These are phyloP conservation scores for Acromyrmex charruanus DNA, from an alignment of 1,140 invertebrate genomes.

Conservation along the genomic window DNA sequence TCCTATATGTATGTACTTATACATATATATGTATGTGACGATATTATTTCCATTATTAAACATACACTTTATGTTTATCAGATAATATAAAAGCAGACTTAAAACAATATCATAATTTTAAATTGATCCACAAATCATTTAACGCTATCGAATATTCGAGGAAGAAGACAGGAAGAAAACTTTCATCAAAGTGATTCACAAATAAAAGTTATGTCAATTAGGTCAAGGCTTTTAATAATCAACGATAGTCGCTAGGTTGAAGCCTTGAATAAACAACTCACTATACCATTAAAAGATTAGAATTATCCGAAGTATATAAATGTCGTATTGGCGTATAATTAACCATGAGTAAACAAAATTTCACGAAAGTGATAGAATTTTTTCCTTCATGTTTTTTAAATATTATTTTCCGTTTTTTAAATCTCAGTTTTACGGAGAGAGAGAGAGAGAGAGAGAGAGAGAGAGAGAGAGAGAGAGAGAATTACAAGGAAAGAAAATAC, in stretches of 20 bases:
- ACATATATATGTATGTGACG: no score
- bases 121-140: background rate
- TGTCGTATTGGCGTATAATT: background rate
- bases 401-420: no score
- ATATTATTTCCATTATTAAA: constrained; percentile 1
- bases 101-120: background rate
- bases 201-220: constrained; percentile 11
- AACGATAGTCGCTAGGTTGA: background rate
- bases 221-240: constrained; percentile 55
- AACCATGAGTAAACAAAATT: background rate
- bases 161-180: background rate
- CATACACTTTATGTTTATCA: background rate
- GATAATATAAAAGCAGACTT: background rate
- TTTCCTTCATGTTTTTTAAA: no score
- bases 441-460: no score
- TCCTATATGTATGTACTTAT: no score
- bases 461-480: no score
- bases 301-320: background rate
- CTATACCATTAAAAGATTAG: background rate
- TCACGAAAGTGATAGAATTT: no score
- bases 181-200: background rate
- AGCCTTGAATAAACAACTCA: constrained; percentile 9
- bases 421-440: no score
- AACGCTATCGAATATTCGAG: background rate
- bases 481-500: no score